Percentiles rank a stretch among this genome's conserved stretches.
Conservation (phyloP, 2,797 vertebrate species). For the Crax fasciolata region DNA sequence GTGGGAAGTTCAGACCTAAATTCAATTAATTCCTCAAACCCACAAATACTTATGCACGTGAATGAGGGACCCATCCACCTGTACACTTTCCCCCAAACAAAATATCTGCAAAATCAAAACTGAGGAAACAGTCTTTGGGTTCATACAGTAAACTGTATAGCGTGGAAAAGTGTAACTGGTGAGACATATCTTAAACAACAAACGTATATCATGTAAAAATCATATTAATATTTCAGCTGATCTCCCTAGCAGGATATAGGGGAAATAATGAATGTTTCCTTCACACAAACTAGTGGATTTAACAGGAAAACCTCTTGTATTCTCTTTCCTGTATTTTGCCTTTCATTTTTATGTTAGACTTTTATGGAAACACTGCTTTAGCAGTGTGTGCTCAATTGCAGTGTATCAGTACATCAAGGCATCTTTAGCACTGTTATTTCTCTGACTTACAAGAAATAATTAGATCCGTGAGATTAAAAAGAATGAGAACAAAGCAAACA, state of each 20-base stretch:
- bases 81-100: background rate
- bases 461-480: constrained; percentile 64
- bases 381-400: background rate
- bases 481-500: constrained; percentile 57
- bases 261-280: background rate
- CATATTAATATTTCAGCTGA: background rate
- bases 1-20: background rate
- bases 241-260: background rate
- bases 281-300: background rate
- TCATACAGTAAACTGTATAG: background rate
- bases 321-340: background rate
- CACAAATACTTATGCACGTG: background rate
- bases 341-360: background rate
- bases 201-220: background rate
- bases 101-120: background rate
- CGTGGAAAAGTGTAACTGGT: background rate
- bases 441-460: constrained; percentile 18
- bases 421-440: background rate
- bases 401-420: background rate
- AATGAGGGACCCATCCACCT: background rate
- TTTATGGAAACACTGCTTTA: background rate
- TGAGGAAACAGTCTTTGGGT: background rate
- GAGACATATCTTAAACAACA: background rate
- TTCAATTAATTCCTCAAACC: background rate
- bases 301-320: background rate